Evolutionary conservation across 2,113 vertebrate species (phyloP).

Genomic region (Scomber scombrus): DNA sequence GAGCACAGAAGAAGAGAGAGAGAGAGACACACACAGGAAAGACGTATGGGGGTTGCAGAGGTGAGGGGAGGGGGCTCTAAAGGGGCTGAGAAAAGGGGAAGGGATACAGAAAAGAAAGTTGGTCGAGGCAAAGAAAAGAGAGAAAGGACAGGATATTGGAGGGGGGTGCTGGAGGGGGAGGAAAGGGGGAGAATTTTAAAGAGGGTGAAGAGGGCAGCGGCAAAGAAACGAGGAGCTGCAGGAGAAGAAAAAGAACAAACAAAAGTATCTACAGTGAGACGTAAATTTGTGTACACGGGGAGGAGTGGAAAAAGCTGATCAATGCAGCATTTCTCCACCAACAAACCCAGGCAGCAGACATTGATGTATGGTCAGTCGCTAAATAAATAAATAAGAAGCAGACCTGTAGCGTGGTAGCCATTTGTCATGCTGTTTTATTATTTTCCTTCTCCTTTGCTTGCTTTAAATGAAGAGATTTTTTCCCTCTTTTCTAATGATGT

Average conservation of each 20-base stretch:
- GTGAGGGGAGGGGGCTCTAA: conserved; percentile 23
- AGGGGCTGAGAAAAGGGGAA: conserved; percentile 71
- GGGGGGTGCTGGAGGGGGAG: conserved; percentile 28
- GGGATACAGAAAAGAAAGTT: conserved; percentile 63
- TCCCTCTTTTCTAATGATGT: conserved; percentile 6
- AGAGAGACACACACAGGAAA: conserved; percentile 43
- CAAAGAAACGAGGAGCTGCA: conserved; percentile 58
- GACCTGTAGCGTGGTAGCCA: background rate
- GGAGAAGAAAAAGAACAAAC: conserved; percentile 50
- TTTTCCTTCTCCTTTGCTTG: background rate
- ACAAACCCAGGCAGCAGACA: conserved; percentile 42
- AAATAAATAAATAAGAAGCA: conserved; percentile 40
- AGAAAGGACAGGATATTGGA: conserved; percentile 79
- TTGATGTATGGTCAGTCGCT: conserved; percentile 33
- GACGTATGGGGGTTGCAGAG: conserved; percentile 54
- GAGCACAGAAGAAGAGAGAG: conserved; percentile 22
- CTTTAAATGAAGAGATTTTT: conserved; percentile 16
- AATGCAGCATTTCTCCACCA: conserved; percentile 47
- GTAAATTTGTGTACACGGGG: conserved; percentile 33
- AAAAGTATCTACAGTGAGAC: conserved; percentile 64
- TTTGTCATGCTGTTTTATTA: background rate
- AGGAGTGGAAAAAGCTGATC: conserved; percentile 46
- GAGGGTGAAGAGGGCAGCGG: conserved; percentile 72
- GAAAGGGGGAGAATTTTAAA: conserved; percentile 62
- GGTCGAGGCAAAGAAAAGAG: conserved; percentile 68